A percentile compares a stretch with the other conserved stretches of the same genome.
These are phyloP conservation scores for Melinopterus prodromus DNA, from an alignment of 2,888 invertebrate species.

Conservation along the genomic window DNA sequence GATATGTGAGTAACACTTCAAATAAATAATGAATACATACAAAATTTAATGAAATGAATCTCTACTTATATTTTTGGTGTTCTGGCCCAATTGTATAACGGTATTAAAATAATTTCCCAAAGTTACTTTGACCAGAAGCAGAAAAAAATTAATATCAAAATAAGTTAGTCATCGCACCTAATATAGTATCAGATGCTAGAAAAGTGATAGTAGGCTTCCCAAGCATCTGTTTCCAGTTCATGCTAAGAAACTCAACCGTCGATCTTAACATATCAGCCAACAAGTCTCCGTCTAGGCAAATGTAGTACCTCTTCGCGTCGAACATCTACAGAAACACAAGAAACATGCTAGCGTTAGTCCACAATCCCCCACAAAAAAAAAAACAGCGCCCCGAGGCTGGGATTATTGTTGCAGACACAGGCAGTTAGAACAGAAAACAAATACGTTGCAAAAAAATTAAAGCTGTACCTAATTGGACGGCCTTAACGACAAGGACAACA, in stretches of 20 bases:
- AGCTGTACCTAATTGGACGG: constrained; percentile 84
- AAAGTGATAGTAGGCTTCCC: constrained; percentile 95
- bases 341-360: constrained; percentile 13
- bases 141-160: not conserved
- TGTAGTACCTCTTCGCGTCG: constrained; percentile 95
- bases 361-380: constrained; percentile 32
- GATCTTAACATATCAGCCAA: constrained; percentile 93
- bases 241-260: constrained; percentile 93
- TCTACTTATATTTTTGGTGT: too few relatives aligned
- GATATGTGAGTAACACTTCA: too few relatives aligned
- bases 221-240: constrained; percentile 96
- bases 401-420: constrained; percentile 30
- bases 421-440: constrained; percentile 14
- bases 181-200: constrained; percentile 83
- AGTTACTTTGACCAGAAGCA: too few relatives aligned
- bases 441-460: constrained; percentile 16
- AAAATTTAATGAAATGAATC: too few relatives aligned
- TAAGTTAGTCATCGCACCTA: constrained; percentile 70
- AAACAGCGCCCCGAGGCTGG: constrained; percentile 33
- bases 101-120: too few relatives aligned
- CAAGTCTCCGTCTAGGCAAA: constrained; percentile 94
- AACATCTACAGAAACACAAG: constrained; percentile 72
- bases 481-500: constrained; percentile 89
- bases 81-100: too few relatives aligned
- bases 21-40: too few relatives aligned